phyloP scores from a whole-genome alignment of 1,140 invertebrate genomes.

The Sycophila sp. region DNA sequence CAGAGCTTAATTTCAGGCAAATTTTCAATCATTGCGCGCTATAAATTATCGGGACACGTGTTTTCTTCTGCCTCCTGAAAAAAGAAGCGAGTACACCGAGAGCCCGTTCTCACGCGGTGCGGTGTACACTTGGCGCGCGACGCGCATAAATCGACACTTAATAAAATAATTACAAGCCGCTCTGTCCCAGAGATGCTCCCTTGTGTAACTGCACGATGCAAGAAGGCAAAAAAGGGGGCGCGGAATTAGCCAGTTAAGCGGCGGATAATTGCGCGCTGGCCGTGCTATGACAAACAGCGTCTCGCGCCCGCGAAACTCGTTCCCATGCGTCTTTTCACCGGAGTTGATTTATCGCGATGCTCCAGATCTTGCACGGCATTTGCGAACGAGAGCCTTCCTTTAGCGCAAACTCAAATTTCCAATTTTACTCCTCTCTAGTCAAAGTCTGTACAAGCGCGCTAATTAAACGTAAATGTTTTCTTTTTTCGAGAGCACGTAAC shows the following conservation, averaged over 20 bases:
- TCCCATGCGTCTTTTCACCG: constrained; percentile 53
- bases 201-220: background rate
- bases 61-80: background rate
- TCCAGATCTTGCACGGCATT: constrained; percentile 49
- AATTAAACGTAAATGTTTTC: too few species aligned
- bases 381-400: background rate
- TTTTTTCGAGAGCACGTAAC: too few species aligned
- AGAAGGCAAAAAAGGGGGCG: background rate
- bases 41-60: too few species aligned
- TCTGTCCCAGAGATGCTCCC: too few species aligned
- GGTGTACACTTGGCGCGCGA: constrained; percentile 13
- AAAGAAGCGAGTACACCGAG: background rate
- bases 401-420: too few species aligned
- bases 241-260: constrained; percentile 47
- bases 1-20: too few species aligned
- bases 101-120: background rate
- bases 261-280: constrained; percentile 50
- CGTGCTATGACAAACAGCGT: constrained; percentile 56
- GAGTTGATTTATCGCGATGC: constrained; percentile 56
- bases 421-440: too few species aligned
- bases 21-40: too few species aligned
- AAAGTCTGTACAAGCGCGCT: too few species aligned
- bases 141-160: constrained; percentile 52
- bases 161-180: constrained; percentile 55
- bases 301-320: constrained; percentile 44